These are phyloP conservation scores for Heliconius congener DNA, from an alignment of 1,140 invertebrate species.

Conservation along the genomic window DNA sequence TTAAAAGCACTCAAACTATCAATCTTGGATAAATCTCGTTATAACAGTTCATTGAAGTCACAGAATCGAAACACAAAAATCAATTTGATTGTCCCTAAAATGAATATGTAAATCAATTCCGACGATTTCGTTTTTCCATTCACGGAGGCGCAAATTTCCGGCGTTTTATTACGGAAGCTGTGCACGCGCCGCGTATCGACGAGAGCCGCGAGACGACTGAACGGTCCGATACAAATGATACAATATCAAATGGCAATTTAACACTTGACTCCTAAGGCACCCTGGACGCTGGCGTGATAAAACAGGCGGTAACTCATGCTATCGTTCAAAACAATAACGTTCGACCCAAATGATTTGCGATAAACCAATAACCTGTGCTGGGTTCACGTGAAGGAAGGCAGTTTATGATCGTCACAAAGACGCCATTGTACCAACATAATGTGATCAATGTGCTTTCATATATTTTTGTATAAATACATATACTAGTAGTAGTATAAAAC, in stretches of 20 bases:
- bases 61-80: constrained; percentile 12
- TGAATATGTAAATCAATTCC: neutral
- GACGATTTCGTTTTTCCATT: constrained; percentile 23
- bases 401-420: constrained; percentile 2
- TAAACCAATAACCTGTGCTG: constrained; percentile 32
- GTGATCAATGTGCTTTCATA: neutral
- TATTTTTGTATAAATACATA: neutral
- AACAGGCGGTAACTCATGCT: constrained; percentile 28
- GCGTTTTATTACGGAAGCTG: neutral
- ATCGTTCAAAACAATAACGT: constrained; percentile 52
- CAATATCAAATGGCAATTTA: neutral
- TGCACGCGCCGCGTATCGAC: constrained; percentile 27
- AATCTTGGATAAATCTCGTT: constrained; percentile 23
- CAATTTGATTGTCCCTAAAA: constrained; percentile 13
- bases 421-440: neutral
- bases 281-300: constrained; percentile 23
- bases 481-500: neutral
- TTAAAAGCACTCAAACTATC: constrained; percentile 45
- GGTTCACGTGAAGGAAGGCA: constrained; percentile 8
- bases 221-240: neutral
- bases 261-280: constrained; percentile 8
- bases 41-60: neutral
- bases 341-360: constrained; percentile 54
- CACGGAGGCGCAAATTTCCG: neutral
- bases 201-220: constrained; percentile 33